Base-by-base conservation (phyloP, 2,113 vertebrate species). In the Eonycteris spelaea region DNA sequence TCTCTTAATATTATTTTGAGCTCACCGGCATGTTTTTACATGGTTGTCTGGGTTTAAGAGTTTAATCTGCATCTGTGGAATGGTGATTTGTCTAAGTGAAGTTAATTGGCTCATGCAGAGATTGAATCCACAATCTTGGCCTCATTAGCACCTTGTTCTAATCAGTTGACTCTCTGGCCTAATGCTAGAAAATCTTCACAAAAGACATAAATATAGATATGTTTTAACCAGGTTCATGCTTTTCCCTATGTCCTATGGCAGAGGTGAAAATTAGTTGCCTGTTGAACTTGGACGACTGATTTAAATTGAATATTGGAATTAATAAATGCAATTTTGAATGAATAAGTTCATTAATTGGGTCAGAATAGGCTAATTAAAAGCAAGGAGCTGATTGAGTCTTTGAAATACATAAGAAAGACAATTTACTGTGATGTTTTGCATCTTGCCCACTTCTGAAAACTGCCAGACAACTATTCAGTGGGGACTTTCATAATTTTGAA, bases 221-320 rank as follows among this genome's bases (percentile, higher is more conserved):
- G 18, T 83, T 88, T 95, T 80, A 93, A 78, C 26, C 3, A 4
- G 53, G 14, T 19, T 94, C 13, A 11, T n/a, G 48, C 19, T 95
- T 93, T 95, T 30, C 12, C 15, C 30, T 73, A 6, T 82, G 28
- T 78, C 30, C 7, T 70, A 15, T 35, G 38, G 89, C 26, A 91
- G n/a, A 96, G 74, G 65, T 95, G 86, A 95, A 93, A 97, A 93
- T 93, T 86, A 90, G 73, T 71, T 96, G 85, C 82, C 53, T 65
- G 7, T 59, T 63, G 67, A 94, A 30, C 55, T 85, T 86, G 45
- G 82, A 48, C 40, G 53, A 68, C 30, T 77, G 75, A 19, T 91
- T 96, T 88, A 94, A 95, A 86, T 43, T 91, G 75, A 95, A 85
- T 77, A 59, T 59, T 70, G 55, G 65, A 91, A 90, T 80, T 79